Evolutionary conservation across 2,888 invertebrate species (phyloP), one percentile per base, ranked within the genome.

Genomic region (Andrena minutula): DNA sequence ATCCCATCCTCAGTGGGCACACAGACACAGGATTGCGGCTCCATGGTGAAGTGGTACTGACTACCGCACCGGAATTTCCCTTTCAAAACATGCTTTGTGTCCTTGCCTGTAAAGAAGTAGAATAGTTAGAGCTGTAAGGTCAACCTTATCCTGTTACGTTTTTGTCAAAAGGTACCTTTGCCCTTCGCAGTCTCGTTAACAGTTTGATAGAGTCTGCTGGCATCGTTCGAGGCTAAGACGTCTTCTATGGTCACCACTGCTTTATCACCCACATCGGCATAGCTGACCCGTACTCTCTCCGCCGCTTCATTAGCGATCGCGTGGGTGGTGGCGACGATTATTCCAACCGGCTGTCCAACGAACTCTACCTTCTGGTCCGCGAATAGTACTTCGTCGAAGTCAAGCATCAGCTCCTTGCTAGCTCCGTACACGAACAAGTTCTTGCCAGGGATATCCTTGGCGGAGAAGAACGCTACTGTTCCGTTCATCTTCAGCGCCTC

Each of bases 41-140:
- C 97, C 96, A 97, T 96, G 8, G 96, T 95, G 88, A 95, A 97
- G 91, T 97, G 97, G 91, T 96, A 97, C 90, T 97, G 97, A 7
- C 95, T 91, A 6, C 96, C 96, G 82, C 95, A 87, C 70, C 95
- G 94, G 78, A 95, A 93, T 64, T 94, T 94, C 0, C 97, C 97
- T 53, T 94, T 94, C 5, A 96, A 89, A 10, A 95, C 94, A 76
- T 94, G 94, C 47, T 94, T 94, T 0, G 95, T 92, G 82, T 95
- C 91, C 0, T 72, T 65, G 32, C 85, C 83, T 86, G n/a, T 23
- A 53, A 79, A 58, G 60, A 16, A 7, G 20, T 30, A 49, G 10
- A 6, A 28, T 1, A 6, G n/a, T 16, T 5, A 12, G 5, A 10
- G 7, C 1, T 41, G 16, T 16, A 41, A 1, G 41, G 41, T 16